Conservation (phyloP, 1,140 invertebrate species). For the Calephelis nemesis region DNA sequence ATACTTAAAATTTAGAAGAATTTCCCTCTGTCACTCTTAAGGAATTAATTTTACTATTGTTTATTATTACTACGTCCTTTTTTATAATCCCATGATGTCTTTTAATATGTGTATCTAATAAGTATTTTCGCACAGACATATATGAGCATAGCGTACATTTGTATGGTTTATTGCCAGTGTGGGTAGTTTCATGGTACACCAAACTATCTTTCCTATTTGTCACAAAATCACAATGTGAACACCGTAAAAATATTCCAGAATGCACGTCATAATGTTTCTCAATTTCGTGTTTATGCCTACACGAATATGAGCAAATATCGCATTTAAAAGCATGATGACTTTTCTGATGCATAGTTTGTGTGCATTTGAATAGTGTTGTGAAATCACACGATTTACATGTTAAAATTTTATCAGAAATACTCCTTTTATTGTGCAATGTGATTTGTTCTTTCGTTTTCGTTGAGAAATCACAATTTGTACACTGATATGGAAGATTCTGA, state of each 20-base stretch:
- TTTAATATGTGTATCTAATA: conserved; percentile 47
- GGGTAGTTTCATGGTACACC: conserved; percentile 48
- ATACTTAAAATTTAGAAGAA: too few relatives aligned
- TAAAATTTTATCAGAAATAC: conserved; percentile 33
- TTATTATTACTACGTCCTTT: conserved; percentile 37
- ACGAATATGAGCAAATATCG: conserved; percentile 43
- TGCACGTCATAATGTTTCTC: conserved; percentile 45
- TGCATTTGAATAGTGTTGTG: conserved; percentile 48
- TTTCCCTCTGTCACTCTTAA: conserved; percentile 29
- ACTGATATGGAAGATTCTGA: conserved; percentile 50
- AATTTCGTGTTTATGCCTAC: conserved; percentile 50
- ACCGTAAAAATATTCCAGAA: conserved; percentile 45
- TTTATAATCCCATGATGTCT: conserved; percentile 39
- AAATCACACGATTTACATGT: conserved; percentile 40
- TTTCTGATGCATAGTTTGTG: conserved; percentile 49
- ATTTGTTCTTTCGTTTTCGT: conserved; percentile 62
- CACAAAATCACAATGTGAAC: conserved; percentile 49
- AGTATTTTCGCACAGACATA: conserved; percentile 41
- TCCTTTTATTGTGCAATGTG: conserved; percentile 51
- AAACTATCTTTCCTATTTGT: conserved; percentile 50
- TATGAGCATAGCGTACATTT: conserved; percentile 48
- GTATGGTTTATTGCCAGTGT: conserved; percentile 52
- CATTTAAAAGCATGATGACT: conserved; percentile 48
- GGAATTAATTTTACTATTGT: conserved; percentile 42
- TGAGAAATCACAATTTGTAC: conserved; percentile 53